Conservation (phyloP, 1,140 invertebrate species). For the Cydia fagiglandana region DNA sequence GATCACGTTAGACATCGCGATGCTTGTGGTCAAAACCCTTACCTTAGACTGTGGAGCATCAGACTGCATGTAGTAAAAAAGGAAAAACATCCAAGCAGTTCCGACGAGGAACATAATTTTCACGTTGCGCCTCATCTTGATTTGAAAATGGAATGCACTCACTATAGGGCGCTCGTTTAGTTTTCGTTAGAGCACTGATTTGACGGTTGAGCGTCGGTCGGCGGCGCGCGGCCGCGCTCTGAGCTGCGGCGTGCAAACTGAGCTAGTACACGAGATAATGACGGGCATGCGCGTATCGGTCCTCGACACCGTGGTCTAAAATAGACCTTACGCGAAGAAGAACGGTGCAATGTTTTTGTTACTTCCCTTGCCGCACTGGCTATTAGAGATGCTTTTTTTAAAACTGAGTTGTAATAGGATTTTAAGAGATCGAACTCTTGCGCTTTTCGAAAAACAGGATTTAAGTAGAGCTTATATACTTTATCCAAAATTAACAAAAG, state of each 20-base stretch:
- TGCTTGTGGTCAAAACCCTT: conserved; percentile 33
- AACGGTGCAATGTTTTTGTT: conserved; percentile 28
- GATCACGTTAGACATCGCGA: conserved; percentile 26
- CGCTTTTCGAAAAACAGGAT: neutral
- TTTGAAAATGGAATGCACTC: conserved; percentile 22
- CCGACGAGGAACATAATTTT: conserved; percentile 67
- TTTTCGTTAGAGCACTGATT: conserved; percentile 32
- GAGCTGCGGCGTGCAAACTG: conserved; percentile 63
- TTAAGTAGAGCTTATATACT: neutral
- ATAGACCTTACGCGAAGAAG: conserved; percentile 47
- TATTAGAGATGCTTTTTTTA: neutral
- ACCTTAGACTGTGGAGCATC: conserved; percentile 65
- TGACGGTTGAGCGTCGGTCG: conserved; percentile 38
- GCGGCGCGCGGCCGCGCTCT: conserved; percentile 70
- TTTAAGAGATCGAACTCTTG: neutral
- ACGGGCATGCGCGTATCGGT: conserved; percentile 68
- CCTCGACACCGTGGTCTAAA: conserved; percentile 50
- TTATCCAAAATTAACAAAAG: neutral
- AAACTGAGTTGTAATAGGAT: neutral
- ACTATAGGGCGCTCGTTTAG: neutral
- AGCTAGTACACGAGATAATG: conserved; percentile 47
- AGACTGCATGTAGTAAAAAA: conserved; percentile 73
- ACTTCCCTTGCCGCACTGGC: conserved; percentile 7
- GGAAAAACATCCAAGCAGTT: conserved; percentile 67
- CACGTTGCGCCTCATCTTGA: conserved; percentile 69